Evolutionary conservation across 2,113 vertebrate genomes (phyloP).

Genomic region (Osmerus mordax): DNA sequence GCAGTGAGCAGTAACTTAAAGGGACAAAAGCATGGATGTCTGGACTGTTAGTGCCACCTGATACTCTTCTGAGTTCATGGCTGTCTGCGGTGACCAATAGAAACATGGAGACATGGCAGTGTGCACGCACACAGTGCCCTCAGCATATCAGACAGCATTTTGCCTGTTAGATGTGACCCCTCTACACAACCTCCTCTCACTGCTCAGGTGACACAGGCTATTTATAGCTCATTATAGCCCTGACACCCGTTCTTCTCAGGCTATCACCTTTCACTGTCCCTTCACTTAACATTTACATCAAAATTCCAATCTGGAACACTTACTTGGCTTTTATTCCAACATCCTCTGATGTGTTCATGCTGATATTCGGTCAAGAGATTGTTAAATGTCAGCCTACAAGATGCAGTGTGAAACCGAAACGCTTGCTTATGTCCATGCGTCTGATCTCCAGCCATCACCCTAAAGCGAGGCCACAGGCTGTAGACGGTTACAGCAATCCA

Average conservation of each 20-base stretch:
- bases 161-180: constrained; percentile 46
- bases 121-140: constrained; percentile 51
- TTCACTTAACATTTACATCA: constrained; percentile 60
- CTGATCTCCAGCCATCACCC: background rate
- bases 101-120: constrained; percentile 50
- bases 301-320: constrained; percentile 11
- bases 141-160: constrained; percentile 45
- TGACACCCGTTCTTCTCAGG: constrained; percentile 43
- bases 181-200: constrained; percentile 60
- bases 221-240: constrained; percentile 62
- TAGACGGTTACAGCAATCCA: constrained; percentile 17
- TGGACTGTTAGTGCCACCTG: background rate
- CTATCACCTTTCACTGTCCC: constrained; percentile 59
- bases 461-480: constrained; percentile 8
- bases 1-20: constrained; percentile 11
- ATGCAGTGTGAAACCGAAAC: no score
- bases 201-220: constrained; percentile 66
- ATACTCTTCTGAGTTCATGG: constrained; percentile 33
- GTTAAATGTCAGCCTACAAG: no score
- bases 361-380: no score
- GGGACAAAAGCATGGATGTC: constrained; percentile 10
- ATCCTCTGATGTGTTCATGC: no score
- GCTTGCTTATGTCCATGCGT: no score
- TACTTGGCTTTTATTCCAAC: no score
- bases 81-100: constrained; percentile 54